These are phyloP conservation scores for Nomada goodeniana DNA, from an alignment of 2,888 invertebrate species.

Conservation along the genomic window DNA sequence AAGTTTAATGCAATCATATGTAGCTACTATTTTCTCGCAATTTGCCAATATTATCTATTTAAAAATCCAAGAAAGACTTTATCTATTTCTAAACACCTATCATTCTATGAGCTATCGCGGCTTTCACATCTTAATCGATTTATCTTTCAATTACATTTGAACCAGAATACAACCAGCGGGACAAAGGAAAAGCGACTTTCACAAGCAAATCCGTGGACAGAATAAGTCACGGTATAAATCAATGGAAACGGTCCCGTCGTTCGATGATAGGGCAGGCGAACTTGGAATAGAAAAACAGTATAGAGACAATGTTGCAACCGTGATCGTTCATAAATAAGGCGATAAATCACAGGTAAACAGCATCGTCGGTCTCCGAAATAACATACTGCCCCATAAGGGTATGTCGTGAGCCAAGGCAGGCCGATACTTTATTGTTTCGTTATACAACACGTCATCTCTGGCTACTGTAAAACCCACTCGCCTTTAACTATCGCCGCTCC, in stretches of 20 bases:
- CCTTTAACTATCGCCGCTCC: conserved; percentile 59
- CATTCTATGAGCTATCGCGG: background rate
- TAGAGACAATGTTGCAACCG: conserved; percentile 40
- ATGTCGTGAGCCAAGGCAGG: conserved; percentile 22
- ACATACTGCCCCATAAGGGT: conserved; percentile 35
- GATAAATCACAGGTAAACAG: conserved; percentile 53
- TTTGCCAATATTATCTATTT: no score
- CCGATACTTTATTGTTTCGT: conserved; percentile 64
- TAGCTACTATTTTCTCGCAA: no score
- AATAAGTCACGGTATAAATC: conserved; percentile 12
- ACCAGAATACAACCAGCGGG: background rate
- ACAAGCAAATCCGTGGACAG: background rate
- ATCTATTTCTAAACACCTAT: no score
- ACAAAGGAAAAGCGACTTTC: background rate
- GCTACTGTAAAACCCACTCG: conserved; percentile 68
- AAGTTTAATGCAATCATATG: no score
- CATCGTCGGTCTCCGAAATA: conserved; percentile 32
- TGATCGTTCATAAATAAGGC: conserved; percentile 38
- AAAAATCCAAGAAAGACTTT: no score
- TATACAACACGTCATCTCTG: conserved; percentile 54
- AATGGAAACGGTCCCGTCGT: conserved; percentile 4
- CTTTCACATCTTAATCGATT: no score
- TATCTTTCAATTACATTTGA: no score
- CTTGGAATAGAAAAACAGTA: background rate
- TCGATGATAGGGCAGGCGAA: background rate